These are phyloP conservation scores for Athene cunicularia DNA, from an alignment of 2,113 vertebrate genomes.

Conservation along the genomic window DNA sequence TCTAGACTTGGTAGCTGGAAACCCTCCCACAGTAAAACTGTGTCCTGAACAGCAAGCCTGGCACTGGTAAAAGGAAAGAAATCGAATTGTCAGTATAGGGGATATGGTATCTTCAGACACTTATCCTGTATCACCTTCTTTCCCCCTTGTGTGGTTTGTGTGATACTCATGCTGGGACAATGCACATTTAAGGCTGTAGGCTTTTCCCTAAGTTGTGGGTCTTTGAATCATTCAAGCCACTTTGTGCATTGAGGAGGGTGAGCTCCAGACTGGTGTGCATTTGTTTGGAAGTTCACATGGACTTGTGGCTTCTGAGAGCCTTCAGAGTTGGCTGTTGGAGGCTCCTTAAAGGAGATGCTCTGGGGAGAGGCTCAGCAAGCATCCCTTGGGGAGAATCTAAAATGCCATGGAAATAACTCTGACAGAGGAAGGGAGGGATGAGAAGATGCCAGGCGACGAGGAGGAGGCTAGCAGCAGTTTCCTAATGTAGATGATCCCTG, in stretches of 20 bases:
- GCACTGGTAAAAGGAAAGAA: not conserved
- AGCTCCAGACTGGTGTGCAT: fast-evolving
- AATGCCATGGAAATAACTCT: not conserved
- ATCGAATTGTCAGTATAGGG: not conserved
- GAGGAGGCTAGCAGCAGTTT: not conserved
- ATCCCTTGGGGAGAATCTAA: not conserved
- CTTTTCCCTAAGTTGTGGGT: not conserved
- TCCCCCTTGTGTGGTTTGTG: not conserved
- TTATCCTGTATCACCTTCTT: not conserved
- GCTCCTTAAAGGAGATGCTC: not conserved
- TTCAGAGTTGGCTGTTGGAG: not conserved
- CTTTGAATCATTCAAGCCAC: not conserved
- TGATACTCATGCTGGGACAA: not conserved
- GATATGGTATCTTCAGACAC: not conserved
- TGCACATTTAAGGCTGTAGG: not conserved
- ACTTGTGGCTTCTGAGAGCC: not conserved
- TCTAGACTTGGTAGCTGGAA: not conserved
- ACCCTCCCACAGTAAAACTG: not conserved
- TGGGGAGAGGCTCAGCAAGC: not conserved
- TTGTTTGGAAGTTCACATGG: not conserved
- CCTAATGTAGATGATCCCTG: not conserved
- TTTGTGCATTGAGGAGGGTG: not conserved
- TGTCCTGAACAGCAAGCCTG: not conserved
- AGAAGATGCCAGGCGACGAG: not conserved
- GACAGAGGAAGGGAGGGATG: not conserved